Percentiles rank a stretch among this genome's conserved stretches.
phyloP scores from a whole-genome alignment of 2,797 vertebrate genomes.

The Poeciliopsis infans region DNA sequence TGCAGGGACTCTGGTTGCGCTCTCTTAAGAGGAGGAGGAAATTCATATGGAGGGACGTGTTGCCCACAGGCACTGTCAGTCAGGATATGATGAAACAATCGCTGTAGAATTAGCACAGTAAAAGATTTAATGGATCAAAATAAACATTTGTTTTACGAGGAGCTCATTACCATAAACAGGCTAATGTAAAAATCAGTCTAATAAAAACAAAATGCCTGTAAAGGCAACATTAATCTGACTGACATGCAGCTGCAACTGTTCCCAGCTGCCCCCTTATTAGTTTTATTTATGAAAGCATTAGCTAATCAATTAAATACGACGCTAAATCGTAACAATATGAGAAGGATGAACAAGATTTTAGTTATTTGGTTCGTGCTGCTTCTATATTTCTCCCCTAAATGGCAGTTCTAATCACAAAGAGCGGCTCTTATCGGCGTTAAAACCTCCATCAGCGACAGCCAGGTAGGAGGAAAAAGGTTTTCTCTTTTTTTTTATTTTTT shows the following conservation, averaged over 20 bases:
- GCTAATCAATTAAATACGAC: constrained; percentile 14
- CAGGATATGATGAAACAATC: constrained; percentile 58
- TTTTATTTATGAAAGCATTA: constrained; percentile 27
- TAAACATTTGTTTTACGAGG: constrained; percentile 44
- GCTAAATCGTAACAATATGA: not conserved
- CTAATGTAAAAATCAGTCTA: constrained; percentile 26
- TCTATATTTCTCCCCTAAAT: not conserved
- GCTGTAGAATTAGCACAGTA: constrained; percentile 40
- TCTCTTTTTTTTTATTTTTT: constrained; percentile 16
- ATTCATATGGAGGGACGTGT: constrained; percentile 54
- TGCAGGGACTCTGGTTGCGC: constrained; percentile 36
- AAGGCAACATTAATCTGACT: constrained; percentile 26
- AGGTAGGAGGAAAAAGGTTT: constrained; percentile 5
- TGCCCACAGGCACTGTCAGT: constrained; percentile 48
- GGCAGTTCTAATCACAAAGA: constrained; percentile 12
- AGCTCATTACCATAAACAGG: constrained; percentile 22
- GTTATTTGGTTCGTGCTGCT: not conserved
- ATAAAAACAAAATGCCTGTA: constrained; percentile 21
- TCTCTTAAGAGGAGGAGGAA: constrained; percentile 24
- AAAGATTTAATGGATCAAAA: constrained; percentile 51
- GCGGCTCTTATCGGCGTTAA: constrained; percentile 1
- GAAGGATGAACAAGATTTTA: not conserved
- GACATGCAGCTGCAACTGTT: not conserved
- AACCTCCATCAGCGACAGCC: constrained; percentile 27
- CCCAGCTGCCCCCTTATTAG: not conserved